Evolutionary conservation across 1,140 invertebrate genomes (phyloP).

Genomic region (Listronotus bonariensis): DNA sequence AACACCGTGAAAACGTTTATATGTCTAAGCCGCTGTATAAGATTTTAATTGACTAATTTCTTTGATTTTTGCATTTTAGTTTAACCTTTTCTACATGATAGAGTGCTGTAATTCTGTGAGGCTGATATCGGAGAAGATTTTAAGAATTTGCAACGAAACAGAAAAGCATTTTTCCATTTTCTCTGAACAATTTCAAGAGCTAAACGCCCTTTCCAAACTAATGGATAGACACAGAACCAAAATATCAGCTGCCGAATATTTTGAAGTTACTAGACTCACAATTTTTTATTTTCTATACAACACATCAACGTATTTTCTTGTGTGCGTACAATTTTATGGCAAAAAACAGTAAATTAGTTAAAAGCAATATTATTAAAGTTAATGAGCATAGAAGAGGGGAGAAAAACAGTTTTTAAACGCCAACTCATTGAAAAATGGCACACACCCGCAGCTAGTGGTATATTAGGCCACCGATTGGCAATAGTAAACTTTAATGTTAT

Average conservation of each 20-base stretch:
- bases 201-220: not conserved
- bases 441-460: too few relatives aligned
- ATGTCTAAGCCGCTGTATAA: too few relatives aligned
- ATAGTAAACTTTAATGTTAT: too few relatives aligned
- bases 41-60: too few relatives aligned
- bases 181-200: slow-evolving; percentile 1
- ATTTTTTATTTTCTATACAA: slow-evolving; percentile 10
- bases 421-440: too few relatives aligned
- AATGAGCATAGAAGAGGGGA: too few relatives aligned
- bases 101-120: not conserved
- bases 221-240: not conserved
- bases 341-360: too few relatives aligned
- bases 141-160: not conserved
- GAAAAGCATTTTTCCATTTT: not conserved
- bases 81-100: not conserved
- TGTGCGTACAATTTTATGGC: not conserved
- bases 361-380: too few relatives aligned
- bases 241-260: slow-evolving; percentile 7
- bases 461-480: too few relatives aligned
- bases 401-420: too few relatives aligned
- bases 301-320: slow-evolving; percentile 1
- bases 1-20: too few relatives aligned
- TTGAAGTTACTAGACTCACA: not conserved
- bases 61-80: slow-evolving; percentile 1
- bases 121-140: not conserved